Percentiles rank a stretch among this genome's conserved stretches.
These are phyloP conservation scores for Hypotaenidia philippensis DNA, from an alignment of 2,797 vertebrate genomes.

Conservation along the genomic window DNA sequence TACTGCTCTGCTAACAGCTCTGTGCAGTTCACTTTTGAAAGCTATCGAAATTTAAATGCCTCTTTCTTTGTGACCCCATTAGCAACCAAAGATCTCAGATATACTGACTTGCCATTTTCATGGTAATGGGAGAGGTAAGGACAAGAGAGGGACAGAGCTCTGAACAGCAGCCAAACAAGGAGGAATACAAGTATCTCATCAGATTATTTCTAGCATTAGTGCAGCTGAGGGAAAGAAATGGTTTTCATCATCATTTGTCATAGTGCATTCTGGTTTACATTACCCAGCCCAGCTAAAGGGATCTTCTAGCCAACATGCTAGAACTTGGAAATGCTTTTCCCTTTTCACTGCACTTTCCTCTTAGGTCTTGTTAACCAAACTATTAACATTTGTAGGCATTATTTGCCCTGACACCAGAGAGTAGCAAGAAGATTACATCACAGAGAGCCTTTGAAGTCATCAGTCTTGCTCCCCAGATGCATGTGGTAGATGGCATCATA, in stretches of 20 bases:
- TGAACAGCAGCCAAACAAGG: background rate
- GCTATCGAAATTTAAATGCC: background rate
- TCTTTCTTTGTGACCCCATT: background rate
- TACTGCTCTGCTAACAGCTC: background rate
- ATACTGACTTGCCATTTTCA: background rate
- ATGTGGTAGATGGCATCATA: background rate
- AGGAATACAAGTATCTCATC: background rate
- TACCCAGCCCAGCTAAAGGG: background rate
- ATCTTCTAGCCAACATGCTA: background rate
- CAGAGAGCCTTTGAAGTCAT: background rate
- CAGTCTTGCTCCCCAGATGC: background rate
- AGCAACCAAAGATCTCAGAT: background rate
- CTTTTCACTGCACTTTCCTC: background rate
- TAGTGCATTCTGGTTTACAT: background rate
- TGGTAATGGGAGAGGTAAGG: background rate
- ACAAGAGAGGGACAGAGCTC: background rate
- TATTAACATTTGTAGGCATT: background rate
- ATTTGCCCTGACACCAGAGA: background rate
- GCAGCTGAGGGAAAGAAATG: background rate
- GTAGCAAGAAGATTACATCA: background rate
- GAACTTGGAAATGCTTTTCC: background rate
- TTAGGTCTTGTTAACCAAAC: background rate
- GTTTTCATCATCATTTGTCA: background rate
- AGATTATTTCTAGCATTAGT: background rate
- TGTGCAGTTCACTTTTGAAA: background rate